These are phyloP conservation scores for Pterobdella sp. DNA, from an alignment of 2,888 invertebrate genomes.

Conservation along the genomic window DNA sequence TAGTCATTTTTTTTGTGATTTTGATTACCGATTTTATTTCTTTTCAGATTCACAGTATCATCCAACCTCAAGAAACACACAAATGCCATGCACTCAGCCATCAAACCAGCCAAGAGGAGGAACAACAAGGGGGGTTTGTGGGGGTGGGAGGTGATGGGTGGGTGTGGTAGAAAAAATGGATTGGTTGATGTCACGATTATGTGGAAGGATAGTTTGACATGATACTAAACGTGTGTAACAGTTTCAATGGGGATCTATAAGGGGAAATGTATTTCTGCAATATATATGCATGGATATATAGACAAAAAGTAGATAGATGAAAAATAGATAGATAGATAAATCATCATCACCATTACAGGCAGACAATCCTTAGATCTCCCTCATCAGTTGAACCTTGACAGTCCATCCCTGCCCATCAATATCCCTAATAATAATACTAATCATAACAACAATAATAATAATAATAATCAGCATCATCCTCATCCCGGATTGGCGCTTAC, in stretches of 20 bases:
- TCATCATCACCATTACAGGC: background rate
- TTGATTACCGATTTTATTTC: too few species aligned
- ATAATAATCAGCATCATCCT: background rate
- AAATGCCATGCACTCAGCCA: conserved; percentile 23
- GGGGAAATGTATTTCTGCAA: too few species aligned
- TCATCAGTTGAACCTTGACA: background rate
- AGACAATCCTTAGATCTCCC: background rate
- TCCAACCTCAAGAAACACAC: conserved; percentile 29
- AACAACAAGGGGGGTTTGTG: background rate
- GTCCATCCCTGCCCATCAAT: background rate
- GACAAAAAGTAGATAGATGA: background rate
- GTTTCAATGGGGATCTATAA: background rate
- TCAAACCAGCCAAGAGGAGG: conserved; percentile 20
- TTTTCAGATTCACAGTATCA: conserved; percentile 21
- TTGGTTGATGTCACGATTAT: background rate
- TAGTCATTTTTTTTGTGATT: too few species aligned
- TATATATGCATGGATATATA: too few species aligned
- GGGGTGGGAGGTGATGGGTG: background rate
- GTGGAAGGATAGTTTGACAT: background rate
- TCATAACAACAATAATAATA: background rate
- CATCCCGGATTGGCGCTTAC: too few species aligned
- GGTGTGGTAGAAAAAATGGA: background rate
- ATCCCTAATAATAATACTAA: background rate
- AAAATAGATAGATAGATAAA: background rate
- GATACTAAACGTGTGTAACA: background rate